phyloP scores from a whole-genome alignment of 2,113 vertebrate species.

The Engraulis encrasicolus region DNA sequence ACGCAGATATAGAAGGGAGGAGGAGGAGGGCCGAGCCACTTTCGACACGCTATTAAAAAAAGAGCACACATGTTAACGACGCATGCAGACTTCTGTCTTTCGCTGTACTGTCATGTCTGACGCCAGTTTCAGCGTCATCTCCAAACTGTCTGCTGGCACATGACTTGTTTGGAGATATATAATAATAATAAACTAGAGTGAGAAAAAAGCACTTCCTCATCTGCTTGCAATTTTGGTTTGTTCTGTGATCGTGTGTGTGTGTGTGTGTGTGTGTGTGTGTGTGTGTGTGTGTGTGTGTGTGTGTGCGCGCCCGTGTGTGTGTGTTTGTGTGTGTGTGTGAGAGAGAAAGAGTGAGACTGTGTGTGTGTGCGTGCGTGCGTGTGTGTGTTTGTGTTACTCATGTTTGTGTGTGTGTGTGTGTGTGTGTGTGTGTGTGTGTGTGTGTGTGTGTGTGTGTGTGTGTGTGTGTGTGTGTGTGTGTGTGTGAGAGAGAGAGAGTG shows the following conservation, averaged over 20 bases:
- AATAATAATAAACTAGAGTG: not conserved
- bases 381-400: too few species aligned
- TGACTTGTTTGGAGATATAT: slow-evolving; percentile 21
- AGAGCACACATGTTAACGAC: not conserved
- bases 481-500: not conserved
- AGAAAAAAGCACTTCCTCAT: slow-evolving; percentile 36
- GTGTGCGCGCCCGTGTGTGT: not conserved
- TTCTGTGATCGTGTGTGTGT: not conserved
- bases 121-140: slow-evolving; percentile 32
- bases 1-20: not conserved
- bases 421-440: slow-evolving; percentile 2
- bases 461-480: not conserved
- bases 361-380: slow-evolving; percentile 12
- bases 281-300: not conserved
- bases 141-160: slow-evolving; percentile 1
- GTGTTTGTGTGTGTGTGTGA: slow-evolving; percentile 9
- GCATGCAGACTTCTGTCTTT: not conserved
- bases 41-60: not conserved
- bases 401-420: not conserved
- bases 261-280: slow-evolving; percentile 13
- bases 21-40: not conserved
- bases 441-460: slow-evolving; percentile 11
- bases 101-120: slow-evolving; percentile 28
- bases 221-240: slow-evolving; percentile 50
- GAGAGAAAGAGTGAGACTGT: not conserved